Evolutionary conservation across 2,797 vertebrate genomes (phyloP).

Genomic region (Florisuga fusca): DNA sequence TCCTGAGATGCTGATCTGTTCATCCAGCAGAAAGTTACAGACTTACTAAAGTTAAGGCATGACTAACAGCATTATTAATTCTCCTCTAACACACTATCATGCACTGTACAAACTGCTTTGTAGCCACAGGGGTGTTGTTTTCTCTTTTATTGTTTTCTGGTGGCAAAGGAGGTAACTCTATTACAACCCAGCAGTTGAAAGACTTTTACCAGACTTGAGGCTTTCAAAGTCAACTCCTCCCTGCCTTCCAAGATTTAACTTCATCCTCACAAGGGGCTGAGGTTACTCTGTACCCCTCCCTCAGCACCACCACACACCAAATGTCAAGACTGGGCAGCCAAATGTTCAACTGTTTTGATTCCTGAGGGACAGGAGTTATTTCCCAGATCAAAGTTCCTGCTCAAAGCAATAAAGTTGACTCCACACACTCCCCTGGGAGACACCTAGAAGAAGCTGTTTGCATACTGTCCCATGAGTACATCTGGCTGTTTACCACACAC

Average conservation of each 20-base stretch:
- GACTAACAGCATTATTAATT: not conserved
- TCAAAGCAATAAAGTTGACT: not conserved
- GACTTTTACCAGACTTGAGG: not conserved
- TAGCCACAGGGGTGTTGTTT: not conserved
- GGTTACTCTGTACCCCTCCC: not conserved
- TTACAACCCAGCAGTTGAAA: not conserved
- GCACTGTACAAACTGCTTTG: not conserved
- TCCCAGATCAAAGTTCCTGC: not conserved
- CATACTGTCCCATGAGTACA: not conserved
- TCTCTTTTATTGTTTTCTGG: not conserved
- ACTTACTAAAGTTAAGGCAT: not conserved
- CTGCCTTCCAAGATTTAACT: not conserved
- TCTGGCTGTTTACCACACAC: not conserved
- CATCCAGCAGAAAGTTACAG: not conserved
- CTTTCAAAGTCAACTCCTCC: not conserved
- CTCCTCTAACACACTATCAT: not conserved
- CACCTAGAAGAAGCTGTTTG: not conserved
- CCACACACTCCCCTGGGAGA: not conserved
- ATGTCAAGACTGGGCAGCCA: not conserved
- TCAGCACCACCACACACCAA: not conserved
- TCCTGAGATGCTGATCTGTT: not conserved
- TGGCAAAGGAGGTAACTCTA: not conserved
- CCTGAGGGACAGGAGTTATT: not conserved
- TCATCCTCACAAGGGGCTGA: not conserved
- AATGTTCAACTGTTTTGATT: not conserved